Conservation (phyloP, 35 echinoderm and acorn worm genomes). For the Nesometra sesokonis region DNA sequence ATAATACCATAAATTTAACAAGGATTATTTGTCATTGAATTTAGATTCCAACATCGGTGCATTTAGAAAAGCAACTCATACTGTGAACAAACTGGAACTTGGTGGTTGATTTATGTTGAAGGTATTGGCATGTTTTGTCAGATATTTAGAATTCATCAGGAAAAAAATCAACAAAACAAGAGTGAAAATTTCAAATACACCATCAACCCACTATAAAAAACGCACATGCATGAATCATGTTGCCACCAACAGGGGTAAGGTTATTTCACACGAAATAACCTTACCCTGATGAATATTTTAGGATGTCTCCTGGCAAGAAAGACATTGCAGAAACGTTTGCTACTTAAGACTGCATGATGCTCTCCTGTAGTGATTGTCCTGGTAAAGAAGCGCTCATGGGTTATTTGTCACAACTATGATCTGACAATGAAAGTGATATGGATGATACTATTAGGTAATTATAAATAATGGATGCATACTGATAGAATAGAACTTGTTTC, state of each 20-base stretch:
- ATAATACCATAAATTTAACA: neutral
- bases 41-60: neutral
- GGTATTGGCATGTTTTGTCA: neutral
- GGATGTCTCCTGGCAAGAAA: too few species aligned
- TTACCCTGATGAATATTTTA: too few species aligned
- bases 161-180: neutral
- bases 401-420: too few species aligned
- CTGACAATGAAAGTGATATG: too few species aligned
- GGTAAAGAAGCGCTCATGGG: too few species aligned
- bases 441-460: too few species aligned
- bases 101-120: constrained; percentile 1
- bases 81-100: neutral
- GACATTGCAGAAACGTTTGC: too few species aligned
- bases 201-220: neutral
- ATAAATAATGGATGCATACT: too few species aligned
- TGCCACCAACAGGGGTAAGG: neutral
- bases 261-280: too few species aligned
- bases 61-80: neutral
- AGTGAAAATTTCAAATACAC: neutral
- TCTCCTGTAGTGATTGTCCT: too few species aligned
- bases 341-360: too few species aligned
- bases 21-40: neutral
- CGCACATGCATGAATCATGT: neutral
- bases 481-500: too few species aligned
- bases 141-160: neutral